Evolutionary conservation across 2,797 vertebrate genomes (phyloP).

Genomic region (Poeciliopsis paucimaculata): DNA sequence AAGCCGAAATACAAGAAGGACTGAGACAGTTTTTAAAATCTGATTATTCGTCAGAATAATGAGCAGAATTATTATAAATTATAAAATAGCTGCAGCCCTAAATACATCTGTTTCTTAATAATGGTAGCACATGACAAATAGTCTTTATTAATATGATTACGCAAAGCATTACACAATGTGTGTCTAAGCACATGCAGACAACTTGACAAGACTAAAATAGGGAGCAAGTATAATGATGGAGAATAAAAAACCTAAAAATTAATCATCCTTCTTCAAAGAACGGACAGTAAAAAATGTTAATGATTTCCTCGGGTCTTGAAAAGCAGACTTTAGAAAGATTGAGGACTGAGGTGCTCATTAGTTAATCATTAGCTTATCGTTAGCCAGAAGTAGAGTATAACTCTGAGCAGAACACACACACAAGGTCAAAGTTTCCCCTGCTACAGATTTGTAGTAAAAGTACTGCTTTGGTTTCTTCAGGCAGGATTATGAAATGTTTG

Average conservation of each 20-base stretch:
- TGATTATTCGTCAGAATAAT: too few relatives aligned
- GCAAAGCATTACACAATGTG: neutral
- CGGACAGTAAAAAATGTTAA: neutral
- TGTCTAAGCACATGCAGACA: neutral
- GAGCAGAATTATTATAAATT: too few relatives aligned
- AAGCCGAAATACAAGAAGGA: neutral
- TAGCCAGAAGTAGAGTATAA: slow-evolving; percentile 5
- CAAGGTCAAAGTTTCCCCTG: slow-evolving; percentile 9
- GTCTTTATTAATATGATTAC: neutral
- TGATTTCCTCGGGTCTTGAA: neutral
- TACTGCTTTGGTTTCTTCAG: slow-evolving; percentile 9
- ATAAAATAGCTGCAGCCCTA: neutral
- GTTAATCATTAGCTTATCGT: slow-evolving; percentile 19
- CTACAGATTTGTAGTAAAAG: slow-evolving; percentile 1
- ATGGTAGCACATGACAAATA: neutral
- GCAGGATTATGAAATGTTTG: slow-evolving; percentile 22
- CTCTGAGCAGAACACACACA: slow-evolving; percentile 5
- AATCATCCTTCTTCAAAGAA: neutral
- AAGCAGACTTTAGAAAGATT: neutral
- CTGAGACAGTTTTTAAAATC: too few relatives aligned
- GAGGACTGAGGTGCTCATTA: slow-evolving; percentile 18
- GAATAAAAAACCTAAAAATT: neutral
- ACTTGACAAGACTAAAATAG: neutral
- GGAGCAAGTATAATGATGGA: neutral
- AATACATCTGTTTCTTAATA: neutral